Percentiles rank a stretch among this genome's conserved stretches.
Conservation (phyloP, 2,113 vertebrate genomes). For the Phalacrocorax pelagicus region DNA sequence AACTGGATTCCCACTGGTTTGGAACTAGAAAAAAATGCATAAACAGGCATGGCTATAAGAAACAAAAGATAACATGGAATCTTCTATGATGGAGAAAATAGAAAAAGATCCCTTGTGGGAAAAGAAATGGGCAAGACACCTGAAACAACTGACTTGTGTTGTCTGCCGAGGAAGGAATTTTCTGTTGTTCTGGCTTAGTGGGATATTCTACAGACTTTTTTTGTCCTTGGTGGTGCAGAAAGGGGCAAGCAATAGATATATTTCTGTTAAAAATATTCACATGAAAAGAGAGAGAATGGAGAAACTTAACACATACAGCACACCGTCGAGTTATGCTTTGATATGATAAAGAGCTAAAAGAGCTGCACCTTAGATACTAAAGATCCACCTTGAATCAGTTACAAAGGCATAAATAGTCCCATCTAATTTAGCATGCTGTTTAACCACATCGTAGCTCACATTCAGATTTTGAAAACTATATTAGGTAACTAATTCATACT, state of each 20-base stretch:
- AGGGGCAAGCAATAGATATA: background rate
- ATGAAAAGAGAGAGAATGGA: background rate
- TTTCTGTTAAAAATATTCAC: background rate
- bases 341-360: background rate
- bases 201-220: background rate
- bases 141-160: background rate
- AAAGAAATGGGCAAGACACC: background rate
- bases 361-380: background rate
- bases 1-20: background rate
- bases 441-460: background rate
- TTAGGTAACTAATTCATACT: conserved; percentile 11
- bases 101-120: background rate
- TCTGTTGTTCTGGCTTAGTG: background rate
- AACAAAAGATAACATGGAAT: background rate
- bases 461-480: conserved; percentile 12
- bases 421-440: background rate
- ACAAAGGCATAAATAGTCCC: background rate
- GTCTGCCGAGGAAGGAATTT: background rate
- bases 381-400: background rate
- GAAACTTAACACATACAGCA: background rate
- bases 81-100: background rate
- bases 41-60: background rate
- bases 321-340: background rate
- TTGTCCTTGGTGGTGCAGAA: background rate
- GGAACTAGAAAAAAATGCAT: background rate